Conservation (phyloP, 1,140 invertebrate species). For the Habropoda laboriosa region DNA sequence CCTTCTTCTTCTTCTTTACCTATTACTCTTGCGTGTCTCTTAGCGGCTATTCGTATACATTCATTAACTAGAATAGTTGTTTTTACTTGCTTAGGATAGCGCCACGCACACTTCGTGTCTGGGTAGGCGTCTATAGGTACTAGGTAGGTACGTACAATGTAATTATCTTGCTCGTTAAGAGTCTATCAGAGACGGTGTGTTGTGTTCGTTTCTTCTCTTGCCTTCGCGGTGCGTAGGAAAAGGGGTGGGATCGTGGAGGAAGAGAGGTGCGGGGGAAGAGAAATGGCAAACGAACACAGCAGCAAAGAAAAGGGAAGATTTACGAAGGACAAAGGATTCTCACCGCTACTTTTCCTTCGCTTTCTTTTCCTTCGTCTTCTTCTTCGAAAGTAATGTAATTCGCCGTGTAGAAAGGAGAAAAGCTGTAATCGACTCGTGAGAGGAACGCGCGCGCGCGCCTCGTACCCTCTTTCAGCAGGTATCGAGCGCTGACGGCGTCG, state of each 20-base stretch:
- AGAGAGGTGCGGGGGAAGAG: background rate
- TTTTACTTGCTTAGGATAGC: conserved; percentile 77
- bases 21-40: conserved; percentile 70
- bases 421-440: conserved; percentile 37
- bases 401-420: background rate
- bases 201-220: conserved; percentile 24
- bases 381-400: background rate
- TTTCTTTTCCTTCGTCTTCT: conserved; percentile 11
- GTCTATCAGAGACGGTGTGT: conserved; percentile 2
- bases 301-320: conserved; percentile 2
- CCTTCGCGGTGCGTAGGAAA: too few relatives aligned
- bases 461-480: conserved; percentile 66
- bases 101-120: conserved; percentile 58
- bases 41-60: conserved; percentile 82
- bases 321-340: conserved; percentile 1
- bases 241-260: background rate
- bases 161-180: conserved; percentile 46
- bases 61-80: conserved; percentile 82
- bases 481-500: conserved; percentile 68
- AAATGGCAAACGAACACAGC: background rate
- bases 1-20: conserved; percentile 25
- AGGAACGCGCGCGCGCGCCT: conserved; percentile 63
- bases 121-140: conserved; percentile 68
- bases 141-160: conserved; percentile 76
- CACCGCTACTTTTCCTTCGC: background rate